Evolutionary conservation across 2,888 invertebrate genomes (phyloP), one percentile per base, ranked within the genome.

Genomic region (Stegophylla sp.): DNA sequence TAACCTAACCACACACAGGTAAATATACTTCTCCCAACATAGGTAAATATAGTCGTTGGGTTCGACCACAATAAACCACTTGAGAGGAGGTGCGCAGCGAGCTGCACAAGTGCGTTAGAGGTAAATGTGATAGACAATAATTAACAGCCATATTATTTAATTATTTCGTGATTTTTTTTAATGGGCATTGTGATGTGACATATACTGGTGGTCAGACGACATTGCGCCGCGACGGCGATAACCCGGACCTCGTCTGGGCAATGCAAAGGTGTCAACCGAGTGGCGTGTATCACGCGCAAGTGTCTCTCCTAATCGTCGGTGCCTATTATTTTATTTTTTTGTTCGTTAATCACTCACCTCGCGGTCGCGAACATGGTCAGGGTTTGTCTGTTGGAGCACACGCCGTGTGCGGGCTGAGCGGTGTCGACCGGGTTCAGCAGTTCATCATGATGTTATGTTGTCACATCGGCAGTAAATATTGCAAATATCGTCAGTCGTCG

Each of bases 351-450:
- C 7, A 48, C 76, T 76, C 66, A 76, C 76, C 66, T 77, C 20
- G 48, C 34, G 5, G 45, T 59, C 5, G 45, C 48, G 23, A 23
- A 61, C 59, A 79, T 51, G 64, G 17, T 75, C 15, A 13, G 3
- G 7, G 45, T 61, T 61, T 0, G 10, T 45, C 12, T 12, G 59
- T 48, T 51, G 45, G 56, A 7, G 69, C 79, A 79, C 79, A 71
- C 79, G 61, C 79, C 61, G 71, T 79, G 79, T 23, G 77, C 69
- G 71, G 34, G 67, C 34, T 51, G n/a, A 41, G 7, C 48, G 79
- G 67, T 26, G 34, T 23, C 17, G 59, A 59, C 41, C 56, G 56
- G 1, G 1, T 53, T 79, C 71, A 79, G 48, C 71, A 79, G 48
- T 71, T 71, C 79, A 79, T 77, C 0, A 23, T 67, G n/a, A 23